phyloP scores from a whole-genome alignment of 2,888 invertebrate species.

The Drosophila meridionalis region DNA sequence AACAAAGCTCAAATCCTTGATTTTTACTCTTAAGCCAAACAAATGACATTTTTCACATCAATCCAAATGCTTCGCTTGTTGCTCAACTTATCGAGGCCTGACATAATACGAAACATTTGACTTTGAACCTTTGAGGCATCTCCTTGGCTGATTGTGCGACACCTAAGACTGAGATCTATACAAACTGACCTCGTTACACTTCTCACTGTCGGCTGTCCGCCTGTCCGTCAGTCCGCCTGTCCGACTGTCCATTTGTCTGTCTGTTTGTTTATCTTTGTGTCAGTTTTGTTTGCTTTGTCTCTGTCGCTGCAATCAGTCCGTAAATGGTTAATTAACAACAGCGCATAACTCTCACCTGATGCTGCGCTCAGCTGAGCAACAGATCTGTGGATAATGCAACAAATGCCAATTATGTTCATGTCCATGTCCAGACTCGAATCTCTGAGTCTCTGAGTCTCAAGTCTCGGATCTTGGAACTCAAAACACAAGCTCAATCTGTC shows the following conservation, averaged over 20 bases:
- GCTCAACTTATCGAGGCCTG: too few species aligned
- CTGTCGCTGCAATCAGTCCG: conserved; percentile 67
- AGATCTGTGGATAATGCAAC: conserved; percentile 48
- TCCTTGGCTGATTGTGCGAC: conserved; percentile 20
- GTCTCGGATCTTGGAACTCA: conserved; percentile 35
- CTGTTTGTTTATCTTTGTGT: conserved; percentile 9
- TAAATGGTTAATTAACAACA: conserved; percentile 78
- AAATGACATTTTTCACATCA: not conserved
- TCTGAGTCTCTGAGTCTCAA: conserved; percentile 19
- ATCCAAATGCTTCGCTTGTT: not conserved
- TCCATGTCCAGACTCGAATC: conserved; percentile 52
- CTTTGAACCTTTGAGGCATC: conserved; percentile 15
- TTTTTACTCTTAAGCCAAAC: not conserved
- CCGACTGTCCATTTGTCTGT: not conserved
- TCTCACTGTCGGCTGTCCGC: conserved; percentile 5
- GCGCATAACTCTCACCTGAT: conserved; percentile 77
- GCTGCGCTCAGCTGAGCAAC: conserved; percentile 24
- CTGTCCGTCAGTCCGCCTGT: not conserved
- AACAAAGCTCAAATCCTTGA: not conserved
- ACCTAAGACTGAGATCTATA: conserved; percentile 10
- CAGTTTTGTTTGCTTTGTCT: conserved; percentile 10
- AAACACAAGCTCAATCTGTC: conserved; percentile 53
- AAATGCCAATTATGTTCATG: conserved; percentile 72
- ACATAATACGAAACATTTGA: not conserved
- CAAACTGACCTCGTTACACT: conserved; percentile 59